Conservation (phyloP, 92 coral and sea anemone genomes). For the Chrysogorgia sp. region DNA sequence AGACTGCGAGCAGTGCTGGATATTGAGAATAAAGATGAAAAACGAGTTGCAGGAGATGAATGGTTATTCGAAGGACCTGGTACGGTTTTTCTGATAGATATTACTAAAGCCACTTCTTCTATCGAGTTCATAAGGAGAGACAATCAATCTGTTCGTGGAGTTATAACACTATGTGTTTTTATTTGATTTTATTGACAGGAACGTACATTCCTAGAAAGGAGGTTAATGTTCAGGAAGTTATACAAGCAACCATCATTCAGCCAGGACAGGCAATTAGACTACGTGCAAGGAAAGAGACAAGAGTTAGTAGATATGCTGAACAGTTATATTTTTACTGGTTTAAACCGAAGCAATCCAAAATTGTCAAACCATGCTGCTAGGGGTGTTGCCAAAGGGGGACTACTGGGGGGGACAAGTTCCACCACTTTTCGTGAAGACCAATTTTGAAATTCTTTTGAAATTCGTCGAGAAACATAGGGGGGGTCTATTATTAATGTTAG, state of each 20-base stretch:
- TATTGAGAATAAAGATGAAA: constrained; percentile 88
- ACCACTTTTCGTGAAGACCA: no score
- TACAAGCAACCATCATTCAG: constrained; percentile 90
- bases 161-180: background rate
- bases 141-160: background rate
- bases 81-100: constrained; percentile 44
- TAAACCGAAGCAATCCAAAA: no score
- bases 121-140: background rate
- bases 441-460: no score
- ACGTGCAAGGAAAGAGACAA: constrained; percentile 95
- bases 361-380: no score
- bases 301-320: no score
- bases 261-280: constrained; percentile 97
- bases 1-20: constrained; percentile 86
- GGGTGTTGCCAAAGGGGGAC: no score
- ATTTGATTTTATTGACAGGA: constrained; percentile 60
- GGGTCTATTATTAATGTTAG: no score
- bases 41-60: constrained; percentile 98
- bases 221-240: constrained; percentile 84
- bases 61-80: constrained; percentile 99
- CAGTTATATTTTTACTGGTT: no score
- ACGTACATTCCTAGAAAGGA: constrained; percentile 95
- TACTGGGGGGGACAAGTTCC: no score
- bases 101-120: constrained; percentile 1
- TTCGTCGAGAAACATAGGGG: no score